Conservation (phyloP, 2,797 vertebrate genomes). For the Melanogrammus aeglefinus region DNA sequence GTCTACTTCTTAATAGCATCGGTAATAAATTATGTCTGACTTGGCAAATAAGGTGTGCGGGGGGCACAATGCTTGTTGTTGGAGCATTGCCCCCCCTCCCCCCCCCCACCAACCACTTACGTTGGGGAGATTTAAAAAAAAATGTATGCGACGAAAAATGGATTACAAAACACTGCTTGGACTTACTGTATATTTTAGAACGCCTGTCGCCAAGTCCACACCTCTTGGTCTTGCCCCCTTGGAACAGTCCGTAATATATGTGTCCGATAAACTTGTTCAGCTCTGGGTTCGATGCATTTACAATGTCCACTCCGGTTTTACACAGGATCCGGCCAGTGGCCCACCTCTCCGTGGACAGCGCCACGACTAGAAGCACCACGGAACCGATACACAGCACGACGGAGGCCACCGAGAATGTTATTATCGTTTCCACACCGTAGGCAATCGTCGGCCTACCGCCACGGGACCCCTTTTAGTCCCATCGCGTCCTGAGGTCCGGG, state of each 20-base stretch:
- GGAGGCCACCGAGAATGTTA: conserved; percentile 82
- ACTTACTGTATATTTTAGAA: conserved; percentile 90
- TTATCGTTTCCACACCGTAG: conserved; percentile 85
- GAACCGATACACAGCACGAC: conserved; percentile 82
- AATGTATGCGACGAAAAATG: neutral
- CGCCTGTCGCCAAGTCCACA: conserved; percentile 86
- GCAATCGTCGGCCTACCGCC: conserved; percentile 78
- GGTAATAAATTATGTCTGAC: no score
- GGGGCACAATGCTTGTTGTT: no score
- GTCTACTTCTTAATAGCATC: no score
- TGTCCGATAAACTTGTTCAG: conserved; percentile 88
- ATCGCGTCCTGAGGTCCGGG: conserved; percentile 50
- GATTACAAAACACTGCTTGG: conserved; percentile 3
- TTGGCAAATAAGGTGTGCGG: no score
- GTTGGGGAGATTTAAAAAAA: no score
- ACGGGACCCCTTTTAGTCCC: conserved; percentile 55
- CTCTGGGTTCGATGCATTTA: conserved; percentile 89
- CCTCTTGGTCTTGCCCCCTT: conserved; percentile 84
- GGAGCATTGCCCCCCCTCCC: no score
- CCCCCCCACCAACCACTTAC: no score
- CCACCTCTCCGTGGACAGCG: conserved; percentile 86
- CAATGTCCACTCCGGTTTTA: conserved; percentile 90
- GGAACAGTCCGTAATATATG: conserved; percentile 91
- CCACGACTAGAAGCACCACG: conserved; percentile 78
- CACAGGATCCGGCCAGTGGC: conserved; percentile 87